A percentile compares a stretch with the other conserved stretches of the same genome.
Conservation (phyloP, 2,113 vertebrate species). For the Brachypteracias leptosomus region DNA sequence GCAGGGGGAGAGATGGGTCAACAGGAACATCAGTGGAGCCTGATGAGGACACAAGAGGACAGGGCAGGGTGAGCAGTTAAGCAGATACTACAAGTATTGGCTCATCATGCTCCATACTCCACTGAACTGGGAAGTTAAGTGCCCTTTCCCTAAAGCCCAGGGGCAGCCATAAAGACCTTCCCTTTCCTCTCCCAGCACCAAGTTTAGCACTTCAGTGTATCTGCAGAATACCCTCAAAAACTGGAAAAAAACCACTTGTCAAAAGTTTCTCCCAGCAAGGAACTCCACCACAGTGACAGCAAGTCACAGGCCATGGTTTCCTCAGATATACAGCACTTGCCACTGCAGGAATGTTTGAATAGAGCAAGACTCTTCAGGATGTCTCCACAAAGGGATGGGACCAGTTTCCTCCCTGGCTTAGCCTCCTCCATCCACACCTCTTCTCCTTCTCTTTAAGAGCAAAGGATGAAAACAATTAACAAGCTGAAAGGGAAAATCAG, state of each 20-base stretch:
- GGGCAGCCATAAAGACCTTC: neutral
- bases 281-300: neutral
- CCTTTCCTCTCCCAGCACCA: neutral
- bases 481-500: constrained; percentile 4
- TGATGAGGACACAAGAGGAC: neutral
- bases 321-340: neutral
- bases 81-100: neutral
- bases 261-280: neutral
- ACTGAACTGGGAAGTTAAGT: neutral
- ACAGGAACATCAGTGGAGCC: neutral
- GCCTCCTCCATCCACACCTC: neutral
- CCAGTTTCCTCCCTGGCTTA: neutral
- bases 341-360: neutral
- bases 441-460: neutral
- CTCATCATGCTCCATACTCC: neutral
- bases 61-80: neutral
- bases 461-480: constrained; percentile 28
- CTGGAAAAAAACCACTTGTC: neutral
- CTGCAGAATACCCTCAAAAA: neutral
- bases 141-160: neutral
- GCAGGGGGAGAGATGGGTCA: neutral
- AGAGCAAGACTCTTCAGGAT: neutral
- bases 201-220: neutral
- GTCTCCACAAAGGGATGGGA: neutral
- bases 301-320: neutral